A percentile compares a stretch with the other conserved stretches of the same genome.
Evolutionary conservation across 2,888 invertebrate genomes (phyloP).

Genomic region (Ennomos quercinarius): DNA sequence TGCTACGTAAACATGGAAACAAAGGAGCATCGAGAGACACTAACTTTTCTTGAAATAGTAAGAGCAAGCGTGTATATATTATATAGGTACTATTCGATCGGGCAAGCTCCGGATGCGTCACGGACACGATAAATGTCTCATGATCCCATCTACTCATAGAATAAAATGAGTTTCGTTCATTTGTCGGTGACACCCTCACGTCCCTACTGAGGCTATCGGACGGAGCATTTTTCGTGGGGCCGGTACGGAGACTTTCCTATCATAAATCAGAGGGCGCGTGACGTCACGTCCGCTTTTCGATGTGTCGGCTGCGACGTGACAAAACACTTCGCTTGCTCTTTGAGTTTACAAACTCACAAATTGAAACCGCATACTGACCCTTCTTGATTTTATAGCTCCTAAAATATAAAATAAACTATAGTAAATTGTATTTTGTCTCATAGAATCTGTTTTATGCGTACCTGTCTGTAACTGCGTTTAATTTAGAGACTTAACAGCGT

Average conservation of each 20-base stretch:
- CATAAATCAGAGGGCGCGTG: conserved; percentile 78
- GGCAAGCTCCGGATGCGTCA: conserved; percentile 35
- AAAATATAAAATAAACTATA: background rate
- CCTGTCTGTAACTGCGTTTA: too few relatives aligned
- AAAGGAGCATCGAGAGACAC: conserved; percentile 17
- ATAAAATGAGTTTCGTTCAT: conserved; percentile 70
- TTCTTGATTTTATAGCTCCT: conserved; percentile 34
- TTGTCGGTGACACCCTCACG: conserved; percentile 62
- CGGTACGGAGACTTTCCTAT: conserved; percentile 63
- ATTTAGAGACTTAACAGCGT: too few relatives aligned
- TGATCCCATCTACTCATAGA: conserved; percentile 61
- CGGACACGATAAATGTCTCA: conserved; percentile 56
- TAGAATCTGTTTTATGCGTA: too few relatives aligned
- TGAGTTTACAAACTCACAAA: conserved; percentile 35
- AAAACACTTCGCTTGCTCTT: conserved; percentile 57
- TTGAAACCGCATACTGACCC: conserved; percentile 27
- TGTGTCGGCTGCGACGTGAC: conserved; percentile 72
- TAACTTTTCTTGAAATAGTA: conserved; percentile 22
- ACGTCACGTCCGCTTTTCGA: conserved; percentile 70
- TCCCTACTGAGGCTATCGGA: conserved; percentile 69
- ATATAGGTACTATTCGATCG: conserved; percentile 23
- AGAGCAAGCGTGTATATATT: conserved; percentile 2
- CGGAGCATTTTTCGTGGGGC: conserved; percentile 67
- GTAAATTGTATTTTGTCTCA: background rate
- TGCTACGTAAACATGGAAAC: conserved; percentile 28